Base-by-base conservation (phyloP, 2,797 vertebrate species). In the Pristis pectinata region DNA sequence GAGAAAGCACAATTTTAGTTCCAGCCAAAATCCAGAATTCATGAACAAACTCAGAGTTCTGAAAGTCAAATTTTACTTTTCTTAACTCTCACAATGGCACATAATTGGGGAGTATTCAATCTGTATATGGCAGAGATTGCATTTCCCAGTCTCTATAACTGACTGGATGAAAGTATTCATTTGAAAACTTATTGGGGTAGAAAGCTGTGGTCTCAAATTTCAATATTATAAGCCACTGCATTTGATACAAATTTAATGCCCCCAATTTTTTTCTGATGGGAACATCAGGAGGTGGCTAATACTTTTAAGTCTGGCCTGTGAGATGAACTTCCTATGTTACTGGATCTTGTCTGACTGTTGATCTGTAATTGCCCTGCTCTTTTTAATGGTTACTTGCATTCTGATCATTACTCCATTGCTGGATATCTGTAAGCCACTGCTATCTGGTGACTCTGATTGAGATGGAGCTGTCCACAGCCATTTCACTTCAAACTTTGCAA, bases 401-500 rank as follows among this genome's bases (percentile, higher is more conserved):
- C 44, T 74, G 22, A 11, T 19, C n/a, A 44, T 93, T 24, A 24
- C 24, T 67, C 10, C 44, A 15, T 30, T 72, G 70, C 5, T 49
- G 92, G 41, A 49, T 27, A 61, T 67, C 34, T 93, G 41, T 34
- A 93, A 72, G 91, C 15, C 37, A 59, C 13, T 13, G 30, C 24
- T 64, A 41, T 10, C 37, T 37, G 7, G 5, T 85, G 82, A 53
- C 49, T 89, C 53, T 17, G 30, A 91, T 64, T 2, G 8, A 61
- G 59, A 64, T 79, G 77, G 37, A 4, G 27, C 11, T 49, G 70
- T 34, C 44, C 70, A 72, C 41, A 7, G 5, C 27, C 13, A 22
- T 49, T 11, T 74, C 91, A 30, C 41, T 87, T 94, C 95, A 72
- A 89, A 94, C 93, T 95, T 95, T 94, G 94, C 95, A 96, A 96